phyloP scores from a whole-genome alignment of 2,797 vertebrate genomes.

The Neopelma chrysocephalum region DNA sequence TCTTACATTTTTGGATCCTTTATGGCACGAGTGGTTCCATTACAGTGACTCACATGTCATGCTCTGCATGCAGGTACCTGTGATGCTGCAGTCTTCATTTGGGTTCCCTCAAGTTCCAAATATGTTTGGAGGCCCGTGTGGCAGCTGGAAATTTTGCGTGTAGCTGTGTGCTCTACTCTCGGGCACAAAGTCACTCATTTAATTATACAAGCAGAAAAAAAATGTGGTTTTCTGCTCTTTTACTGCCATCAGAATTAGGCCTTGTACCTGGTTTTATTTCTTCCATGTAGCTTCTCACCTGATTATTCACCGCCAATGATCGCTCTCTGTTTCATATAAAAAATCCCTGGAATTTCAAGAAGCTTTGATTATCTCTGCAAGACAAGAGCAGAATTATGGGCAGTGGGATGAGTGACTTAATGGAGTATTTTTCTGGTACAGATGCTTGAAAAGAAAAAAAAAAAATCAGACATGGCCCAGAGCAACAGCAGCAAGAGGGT shows the following conservation, averaged over 20 bases:
- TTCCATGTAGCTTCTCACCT: not conserved
- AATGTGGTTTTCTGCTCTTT: not conserved
- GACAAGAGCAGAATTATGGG: not conserved
- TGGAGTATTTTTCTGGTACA: not conserved
- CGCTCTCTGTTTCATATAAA: not conserved
- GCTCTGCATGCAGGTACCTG: not conserved
- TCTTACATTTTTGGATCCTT: not conserved
- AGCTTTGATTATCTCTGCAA: not conserved
- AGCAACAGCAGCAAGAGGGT: not conserved
- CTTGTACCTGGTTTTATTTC: not conserved
- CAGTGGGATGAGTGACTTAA: not conserved
- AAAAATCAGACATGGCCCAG: not conserved
- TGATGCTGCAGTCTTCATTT: not conserved
- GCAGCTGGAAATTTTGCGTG: not conserved
- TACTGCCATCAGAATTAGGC: not conserved
- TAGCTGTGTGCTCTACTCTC: not conserved
- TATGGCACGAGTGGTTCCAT: not conserved
- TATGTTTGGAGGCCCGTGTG: accelerated
- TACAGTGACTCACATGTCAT: accelerated
- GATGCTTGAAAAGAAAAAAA: not conserved
- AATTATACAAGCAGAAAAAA: not conserved
- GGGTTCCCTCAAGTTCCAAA: not conserved
- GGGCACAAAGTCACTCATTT: not conserved
- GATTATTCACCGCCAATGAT: not conserved
- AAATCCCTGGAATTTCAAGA: not conserved